Evolutionary conservation across 2,113 vertebrate species (phyloP).

Genomic region (Limanda limanda): DNA sequence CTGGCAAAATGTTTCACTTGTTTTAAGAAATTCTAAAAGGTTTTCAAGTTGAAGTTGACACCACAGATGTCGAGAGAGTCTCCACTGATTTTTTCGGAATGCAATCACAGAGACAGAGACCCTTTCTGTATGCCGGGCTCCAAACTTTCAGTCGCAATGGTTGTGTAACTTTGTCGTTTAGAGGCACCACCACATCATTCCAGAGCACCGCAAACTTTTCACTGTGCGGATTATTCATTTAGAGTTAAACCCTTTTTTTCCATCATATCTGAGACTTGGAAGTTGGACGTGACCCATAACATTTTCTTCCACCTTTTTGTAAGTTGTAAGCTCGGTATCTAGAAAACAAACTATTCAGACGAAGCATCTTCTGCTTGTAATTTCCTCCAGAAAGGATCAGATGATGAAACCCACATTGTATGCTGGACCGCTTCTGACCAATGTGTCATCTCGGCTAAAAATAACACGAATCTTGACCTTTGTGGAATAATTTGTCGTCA

Average conservation of each 20-base stretch:
- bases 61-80: background rate
- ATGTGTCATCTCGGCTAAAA: too few species aligned
- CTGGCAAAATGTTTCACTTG: constrained; percentile 37
- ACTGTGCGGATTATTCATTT: background rate
- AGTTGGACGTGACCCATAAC: background rate
- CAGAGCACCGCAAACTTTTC: background rate
- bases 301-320: background rate
- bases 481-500: too few species aligned
- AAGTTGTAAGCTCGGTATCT: too few species aligned
- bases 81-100: background rate
- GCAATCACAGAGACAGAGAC: background rate
- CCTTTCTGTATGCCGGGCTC: background rate
- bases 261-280: background rate
- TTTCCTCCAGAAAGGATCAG: background rate
- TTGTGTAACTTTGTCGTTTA: background rate
- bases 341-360: too few species aligned
- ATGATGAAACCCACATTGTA: background rate
- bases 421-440: background rate
- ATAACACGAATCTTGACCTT: too few species aligned
- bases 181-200: background rate
- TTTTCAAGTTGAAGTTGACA: constrained; percentile 13
- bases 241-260: background rate
- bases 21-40: background rate
- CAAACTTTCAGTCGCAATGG: background rate
- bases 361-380: too few species aligned